phyloP scores from a whole-genome alignment of 2,113 vertebrate genomes.

The Cygnus atratus region DNA sequence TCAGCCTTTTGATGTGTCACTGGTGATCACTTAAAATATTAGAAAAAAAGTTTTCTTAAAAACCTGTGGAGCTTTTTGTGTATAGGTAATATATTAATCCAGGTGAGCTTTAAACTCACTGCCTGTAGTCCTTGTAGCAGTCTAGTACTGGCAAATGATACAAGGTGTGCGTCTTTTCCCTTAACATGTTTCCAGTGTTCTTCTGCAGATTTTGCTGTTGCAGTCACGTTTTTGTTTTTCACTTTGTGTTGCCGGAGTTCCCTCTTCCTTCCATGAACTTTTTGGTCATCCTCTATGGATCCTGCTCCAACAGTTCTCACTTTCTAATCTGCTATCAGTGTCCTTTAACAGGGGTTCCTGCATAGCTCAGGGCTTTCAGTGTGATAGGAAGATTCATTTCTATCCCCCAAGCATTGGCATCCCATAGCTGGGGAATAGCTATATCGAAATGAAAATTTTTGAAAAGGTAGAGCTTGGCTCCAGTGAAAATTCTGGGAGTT shows the following conservation, averaged over 20 bases:
- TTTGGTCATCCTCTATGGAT: background rate
- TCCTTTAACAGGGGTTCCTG: background rate
- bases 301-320: background rate
- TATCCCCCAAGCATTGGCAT: background rate
- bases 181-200: background rate
- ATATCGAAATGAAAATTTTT: background rate
- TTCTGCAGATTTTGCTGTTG: background rate
- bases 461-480: background rate
- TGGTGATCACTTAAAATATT: background rate
- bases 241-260: background rate
- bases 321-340: background rate
- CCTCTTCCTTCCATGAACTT: background rate
- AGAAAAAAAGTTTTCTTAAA: background rate
- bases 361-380: background rate
- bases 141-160: background rate
- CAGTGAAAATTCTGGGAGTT: background rate
- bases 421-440: background rate
- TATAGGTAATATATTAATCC: background rate
- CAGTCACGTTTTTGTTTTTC: background rate
- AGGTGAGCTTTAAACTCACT: background rate
- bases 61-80: background rate
- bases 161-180: accelerated
- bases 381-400: background rate
- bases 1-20: background rate
- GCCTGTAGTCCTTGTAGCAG: background rate